These are phyloP conservation scores for Leptosomus discolor DNA, from an alignment of 2,113 vertebrate species.

Conservation along the genomic window DNA sequence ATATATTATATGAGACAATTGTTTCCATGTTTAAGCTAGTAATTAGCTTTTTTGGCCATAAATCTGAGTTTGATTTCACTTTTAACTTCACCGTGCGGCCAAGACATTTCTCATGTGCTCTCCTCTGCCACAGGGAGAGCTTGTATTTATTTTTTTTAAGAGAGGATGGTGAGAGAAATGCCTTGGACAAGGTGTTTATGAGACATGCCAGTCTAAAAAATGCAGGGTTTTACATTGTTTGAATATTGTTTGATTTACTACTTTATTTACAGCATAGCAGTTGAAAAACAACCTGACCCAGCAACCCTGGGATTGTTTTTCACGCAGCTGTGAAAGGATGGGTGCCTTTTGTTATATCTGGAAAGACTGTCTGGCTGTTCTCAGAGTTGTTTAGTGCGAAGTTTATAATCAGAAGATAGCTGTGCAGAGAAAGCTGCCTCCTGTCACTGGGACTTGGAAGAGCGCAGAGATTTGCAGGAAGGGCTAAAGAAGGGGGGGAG, in stretches of 20 bases:
- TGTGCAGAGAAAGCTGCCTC: background rate
- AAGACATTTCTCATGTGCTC: constrained; percentile 1
- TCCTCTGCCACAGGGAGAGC: background rate
- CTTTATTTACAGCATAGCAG: constrained; percentile 39
- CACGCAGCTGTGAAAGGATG: background rate
- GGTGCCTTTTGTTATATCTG: background rate
- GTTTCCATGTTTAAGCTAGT: constrained; percentile 29
- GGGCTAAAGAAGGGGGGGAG: background rate
- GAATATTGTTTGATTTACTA: constrained; percentile 46
- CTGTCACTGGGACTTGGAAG: background rate
- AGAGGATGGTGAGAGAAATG: constrained; percentile 2
- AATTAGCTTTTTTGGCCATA: constrained; percentile 14
- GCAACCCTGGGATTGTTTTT: constrained; percentile 7
- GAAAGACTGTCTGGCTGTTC: background rate
- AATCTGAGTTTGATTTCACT: constrained; percentile 42
- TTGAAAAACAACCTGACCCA: constrained; percentile 45
- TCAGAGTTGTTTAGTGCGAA: background rate
- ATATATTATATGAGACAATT: constrained; percentile 44
- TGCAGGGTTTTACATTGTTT: constrained; percentile 17
- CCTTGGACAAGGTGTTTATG: constrained; percentile 44
- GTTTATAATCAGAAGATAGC: background rate
- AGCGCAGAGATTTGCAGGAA: background rate
- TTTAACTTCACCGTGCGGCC: background rate
- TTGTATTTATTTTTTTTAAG: background rate
- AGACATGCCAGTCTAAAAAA: constrained; percentile 18